Conservation (phyloP, 2,113 vertebrate genomes). For the Melanotaenia duboulayi region DNA sequence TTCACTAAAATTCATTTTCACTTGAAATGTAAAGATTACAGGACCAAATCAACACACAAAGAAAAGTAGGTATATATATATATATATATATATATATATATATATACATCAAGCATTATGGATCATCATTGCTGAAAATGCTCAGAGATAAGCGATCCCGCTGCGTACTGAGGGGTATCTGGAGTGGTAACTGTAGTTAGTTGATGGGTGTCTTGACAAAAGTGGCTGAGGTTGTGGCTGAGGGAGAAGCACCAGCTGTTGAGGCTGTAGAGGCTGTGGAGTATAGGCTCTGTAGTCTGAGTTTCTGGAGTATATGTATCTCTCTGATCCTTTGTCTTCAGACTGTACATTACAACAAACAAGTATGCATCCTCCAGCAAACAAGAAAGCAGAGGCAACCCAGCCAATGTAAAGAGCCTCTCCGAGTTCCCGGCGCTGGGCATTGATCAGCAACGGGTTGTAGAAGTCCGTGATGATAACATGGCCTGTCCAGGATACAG, state of each 20-base stretch:
- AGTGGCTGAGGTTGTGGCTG: constrained; percentile 52
- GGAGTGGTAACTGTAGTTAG: constrained; percentile 74
- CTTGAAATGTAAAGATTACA: constrained; percentile 25
- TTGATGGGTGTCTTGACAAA: constrained; percentile 65
- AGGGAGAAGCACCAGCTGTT: constrained; percentile 60
- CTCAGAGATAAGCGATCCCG: constrained; percentile 72
- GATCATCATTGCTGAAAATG: constrained; percentile 6
- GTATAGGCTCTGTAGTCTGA: constrained; percentile 69
- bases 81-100: not conserved
- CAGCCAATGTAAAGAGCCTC: constrained; percentile 86
- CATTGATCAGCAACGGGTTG: constrained; percentile 81
- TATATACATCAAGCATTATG: not conserved
- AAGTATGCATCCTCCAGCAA: constrained; percentile 81
- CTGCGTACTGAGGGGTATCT: constrained; percentile 75
- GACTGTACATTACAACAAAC: constrained; percentile 72
- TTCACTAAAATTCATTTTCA: constrained; percentile 1
- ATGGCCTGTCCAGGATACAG: constrained; percentile 83
- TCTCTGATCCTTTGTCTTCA: constrained; percentile 41
- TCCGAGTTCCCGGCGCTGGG: constrained; percentile 84
- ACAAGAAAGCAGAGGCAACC: constrained; percentile 80
- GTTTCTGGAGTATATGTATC: constrained; percentile 65
- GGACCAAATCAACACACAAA: not conserved
- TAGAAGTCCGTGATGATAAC: constrained; percentile 85
- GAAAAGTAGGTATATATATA: not conserved
- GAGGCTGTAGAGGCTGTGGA: constrained; percentile 57